Base-by-base conservation (phyloP, 2,888 invertebrate genomes). In the Aphodius granarius region DNA sequence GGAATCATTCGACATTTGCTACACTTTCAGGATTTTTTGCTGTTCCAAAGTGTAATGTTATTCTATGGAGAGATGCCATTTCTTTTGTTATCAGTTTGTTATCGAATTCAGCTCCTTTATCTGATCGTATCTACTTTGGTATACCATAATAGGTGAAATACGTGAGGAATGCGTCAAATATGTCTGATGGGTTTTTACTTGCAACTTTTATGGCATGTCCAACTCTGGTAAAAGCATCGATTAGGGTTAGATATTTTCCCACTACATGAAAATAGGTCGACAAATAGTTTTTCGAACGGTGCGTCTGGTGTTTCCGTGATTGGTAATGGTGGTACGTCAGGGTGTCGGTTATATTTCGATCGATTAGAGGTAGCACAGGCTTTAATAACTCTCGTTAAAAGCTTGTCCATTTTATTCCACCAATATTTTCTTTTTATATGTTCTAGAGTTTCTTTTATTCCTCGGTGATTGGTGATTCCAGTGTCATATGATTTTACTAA, bases 121-220 rank as follows among this genome's bases (percentile, higher is more conserved):
- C 73, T 21, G 70, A 71, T 43, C 75, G 65, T 0, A 76, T 78
- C 64, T 73, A 15, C 62, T 62, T 17, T 19, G 77, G 76, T 20
- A 43, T 71, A n/a, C 77, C 76, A 15, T 73, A 70, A 17, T 63
- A 63, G 1, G 62, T 71, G 63, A 78, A 74, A 63, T 68, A 75
- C 13, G 5, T 75, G 1, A 73, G 21, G 5, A 78, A 63, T 17
- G 74, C 74, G 13, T 74, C 71, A 2, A 20, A 20, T 0, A 74
- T 43, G 18, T 77, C 74, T 18, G 65, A 66, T 1, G 68, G 65
- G 23, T 73, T 76, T 71, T 64, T 74, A n/a, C 77, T 80, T 15
- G 13, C 0, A 17, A 65, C 20, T 66, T 19, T n/a, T 15, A 64
- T 21, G 19, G 71, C 77, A 63, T 74, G 72, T 23, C 72, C 62